Evolutionary conservation across 2,888 invertebrate genomes (phyloP).

Genomic region (Parnassius glacialis): DNA sequence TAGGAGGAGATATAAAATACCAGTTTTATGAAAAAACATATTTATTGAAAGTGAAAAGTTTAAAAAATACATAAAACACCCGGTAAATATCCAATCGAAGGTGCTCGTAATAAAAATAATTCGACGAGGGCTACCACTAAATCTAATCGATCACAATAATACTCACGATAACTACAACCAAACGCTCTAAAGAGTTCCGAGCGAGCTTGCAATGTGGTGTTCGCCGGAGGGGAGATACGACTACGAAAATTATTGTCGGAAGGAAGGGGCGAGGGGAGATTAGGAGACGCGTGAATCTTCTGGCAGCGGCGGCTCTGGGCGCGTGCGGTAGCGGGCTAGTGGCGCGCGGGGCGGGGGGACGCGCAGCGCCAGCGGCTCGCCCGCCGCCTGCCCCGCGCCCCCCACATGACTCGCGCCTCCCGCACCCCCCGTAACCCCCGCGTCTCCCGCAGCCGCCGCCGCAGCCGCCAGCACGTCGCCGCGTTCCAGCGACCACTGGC

Average conservation of each 20-base stretch:
- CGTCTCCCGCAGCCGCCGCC: slow-evolving; percentile 40
- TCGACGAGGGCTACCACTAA: slow-evolving; percentile 37
- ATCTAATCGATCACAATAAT: slow-evolving; percentile 39
- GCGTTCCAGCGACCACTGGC: slow-evolving; percentile 71
- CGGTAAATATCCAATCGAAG: slow-evolving; percentile 48
- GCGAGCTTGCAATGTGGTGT: slow-evolving; percentile 17
- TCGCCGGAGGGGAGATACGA: slow-evolving; percentile 30
- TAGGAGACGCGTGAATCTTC: slow-evolving; percentile 21
- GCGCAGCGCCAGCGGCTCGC: slow-evolving; percentile 35
- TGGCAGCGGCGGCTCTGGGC: slow-evolving; percentile 34
- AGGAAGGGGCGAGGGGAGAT: slow-evolving; percentile 26
- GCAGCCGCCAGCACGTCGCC: slow-evolving; percentile 59
- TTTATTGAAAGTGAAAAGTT: slow-evolving; percentile 54
- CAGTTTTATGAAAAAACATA: slow-evolving; percentile 33
- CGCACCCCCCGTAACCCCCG: slow-evolving; percentile 21
- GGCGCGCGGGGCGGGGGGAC: slow-evolving; percentile 31
- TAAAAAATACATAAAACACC: slow-evolving; percentile 62
- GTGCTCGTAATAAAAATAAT: slow-evolving; percentile 44
- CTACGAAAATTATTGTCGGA: slow-evolving; percentile 70
- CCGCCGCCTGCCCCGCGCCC: slow-evolving; percentile 31
- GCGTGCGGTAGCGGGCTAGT: slow-evolving; percentile 51
- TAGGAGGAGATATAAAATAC: not conserved
- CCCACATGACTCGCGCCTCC: slow-evolving; percentile 23
- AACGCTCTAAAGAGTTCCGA: slow-evolving; percentile 32
- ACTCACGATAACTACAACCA: slow-evolving; percentile 36